These are phyloP conservation scores for Caerostris darwini DNA, from an alignment of 1,140 invertebrate species.

Conservation along the genomic window DNA sequence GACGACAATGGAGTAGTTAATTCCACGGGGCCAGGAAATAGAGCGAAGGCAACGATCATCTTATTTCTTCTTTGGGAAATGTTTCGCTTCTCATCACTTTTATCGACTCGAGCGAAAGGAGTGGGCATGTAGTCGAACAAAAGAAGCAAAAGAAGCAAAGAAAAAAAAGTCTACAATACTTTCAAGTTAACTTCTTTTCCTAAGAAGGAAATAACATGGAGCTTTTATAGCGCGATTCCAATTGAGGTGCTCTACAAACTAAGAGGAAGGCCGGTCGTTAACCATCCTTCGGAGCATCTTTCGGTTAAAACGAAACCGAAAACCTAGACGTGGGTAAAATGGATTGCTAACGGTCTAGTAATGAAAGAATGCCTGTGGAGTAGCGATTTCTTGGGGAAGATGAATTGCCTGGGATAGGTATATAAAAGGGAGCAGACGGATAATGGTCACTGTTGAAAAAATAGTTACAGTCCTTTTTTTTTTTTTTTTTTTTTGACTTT, in stretches of 20 bases:
- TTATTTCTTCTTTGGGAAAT: conserved; percentile 37
- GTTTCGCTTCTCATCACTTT: conserved; percentile 33
- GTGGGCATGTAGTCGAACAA: neutral
- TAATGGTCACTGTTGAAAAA: neutral
- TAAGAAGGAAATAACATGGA: conserved; percentile 39
- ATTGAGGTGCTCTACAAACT: conserved; percentile 7
- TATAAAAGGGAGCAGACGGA: neutral
- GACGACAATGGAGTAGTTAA: conserved; percentile 53
- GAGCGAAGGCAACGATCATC: conserved; percentile 13
- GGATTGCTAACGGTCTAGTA: neutral
- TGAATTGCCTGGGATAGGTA: neutral
- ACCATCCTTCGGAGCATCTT: conserved; percentile 31
- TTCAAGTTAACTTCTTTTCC: conserved; percentile 55
- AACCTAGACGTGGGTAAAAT: conserved; percentile 12
- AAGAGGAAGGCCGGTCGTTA: conserved; percentile 16
- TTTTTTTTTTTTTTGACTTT: too few species aligned
- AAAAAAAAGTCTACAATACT: conserved; percentile 2
- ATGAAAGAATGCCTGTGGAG: neutral
- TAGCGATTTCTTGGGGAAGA: neutral
- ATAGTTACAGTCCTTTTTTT: too few species aligned
- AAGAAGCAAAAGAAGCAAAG: neutral
- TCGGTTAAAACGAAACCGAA: neutral
- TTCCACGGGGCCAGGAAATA: conserved; percentile 43
- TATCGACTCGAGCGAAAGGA: conserved; percentile 17
- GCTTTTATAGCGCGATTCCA: conserved; percentile 52